phyloP scores from a whole-genome alignment of 2,113 vertebrate genomes.

The Calidris pygmaea region DNA sequence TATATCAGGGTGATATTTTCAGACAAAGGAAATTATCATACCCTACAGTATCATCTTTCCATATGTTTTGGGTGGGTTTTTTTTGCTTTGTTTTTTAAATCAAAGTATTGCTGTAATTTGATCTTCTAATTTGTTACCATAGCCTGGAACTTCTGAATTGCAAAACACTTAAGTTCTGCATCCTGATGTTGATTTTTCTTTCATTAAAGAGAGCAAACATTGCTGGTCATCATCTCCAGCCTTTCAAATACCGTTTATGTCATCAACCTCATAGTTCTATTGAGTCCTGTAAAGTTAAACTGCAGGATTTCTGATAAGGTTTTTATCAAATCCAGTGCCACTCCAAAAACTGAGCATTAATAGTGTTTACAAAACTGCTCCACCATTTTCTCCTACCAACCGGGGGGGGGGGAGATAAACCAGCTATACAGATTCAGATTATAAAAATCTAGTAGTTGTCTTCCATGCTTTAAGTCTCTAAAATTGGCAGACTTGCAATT shows the following conservation, averaged over 20 bases:
- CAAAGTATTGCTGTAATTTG: not conserved
- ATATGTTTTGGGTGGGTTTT: not conserved
- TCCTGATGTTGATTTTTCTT: not conserved
- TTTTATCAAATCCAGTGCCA: not conserved
- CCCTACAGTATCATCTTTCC: not conserved
- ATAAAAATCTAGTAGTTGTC: not conserved
- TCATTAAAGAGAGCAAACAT: not conserved
- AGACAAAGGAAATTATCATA: not conserved
- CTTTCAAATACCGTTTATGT: not conserved
- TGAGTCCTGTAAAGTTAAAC: not conserved
- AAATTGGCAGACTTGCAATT: not conserved
- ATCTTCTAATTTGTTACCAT: not conserved
- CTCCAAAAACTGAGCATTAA: not conserved
- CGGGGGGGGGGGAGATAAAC: too few relatives aligned
- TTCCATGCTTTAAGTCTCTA: not conserved
- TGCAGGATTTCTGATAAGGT: not conserved
- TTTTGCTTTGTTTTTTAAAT: not conserved
- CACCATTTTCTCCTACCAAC: not conserved
- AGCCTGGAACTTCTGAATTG: not conserved
- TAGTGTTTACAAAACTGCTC: not conserved
- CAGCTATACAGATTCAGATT: not conserved
- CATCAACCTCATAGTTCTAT: not conserved
- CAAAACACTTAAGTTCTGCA: not conserved
- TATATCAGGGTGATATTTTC: not conserved
- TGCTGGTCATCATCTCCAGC: not conserved